phyloP scores from a whole-genome alignment of 2,888 invertebrate genomes.

The Nowickia ferox region DNA sequence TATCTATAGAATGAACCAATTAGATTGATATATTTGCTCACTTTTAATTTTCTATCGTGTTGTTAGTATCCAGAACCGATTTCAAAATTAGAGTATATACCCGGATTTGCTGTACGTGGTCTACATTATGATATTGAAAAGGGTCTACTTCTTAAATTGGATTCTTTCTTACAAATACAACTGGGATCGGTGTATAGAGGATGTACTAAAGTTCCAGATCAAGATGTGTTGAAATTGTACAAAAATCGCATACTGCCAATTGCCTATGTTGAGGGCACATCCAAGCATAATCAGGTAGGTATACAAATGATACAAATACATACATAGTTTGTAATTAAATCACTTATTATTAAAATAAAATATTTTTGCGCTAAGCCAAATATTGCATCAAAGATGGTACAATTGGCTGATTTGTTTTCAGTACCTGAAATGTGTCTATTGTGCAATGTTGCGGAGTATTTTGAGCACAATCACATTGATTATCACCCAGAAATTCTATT shows the following conservation, averaged over 20 bases:
- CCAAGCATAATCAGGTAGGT: conserved; percentile 87
- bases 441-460: conserved; percentile 97
- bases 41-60: neutral
- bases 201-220: conserved; percentile 90
- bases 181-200: conserved; percentile 96
- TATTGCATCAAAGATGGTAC: conserved; percentile 90
- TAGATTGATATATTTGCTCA: neutral
- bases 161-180: conserved; percentile 98
- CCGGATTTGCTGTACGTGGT: conserved; percentile 97
- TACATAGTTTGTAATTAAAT: neutral
- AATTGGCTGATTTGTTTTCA: conserved; percentile 97
- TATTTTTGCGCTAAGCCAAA: conserved; percentile 75
- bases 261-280: conserved; percentile 92
- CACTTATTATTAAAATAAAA: neutral
- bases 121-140: conserved; percentile 99
- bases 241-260: conserved; percentile 93
- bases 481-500: conserved; percentile 98
- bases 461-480: conserved; percentile 93
- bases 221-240: conserved; percentile 93
- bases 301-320: neutral
- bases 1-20: no score
- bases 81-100: conserved; percentile 91
- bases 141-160: conserved; percentile 95
- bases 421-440: conserved; percentile 97
- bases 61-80: conserved; percentile 95